phyloP scores from a whole-genome alignment of 2,888 invertebrate genomes.

The Tineola bisselliella region DNA sequence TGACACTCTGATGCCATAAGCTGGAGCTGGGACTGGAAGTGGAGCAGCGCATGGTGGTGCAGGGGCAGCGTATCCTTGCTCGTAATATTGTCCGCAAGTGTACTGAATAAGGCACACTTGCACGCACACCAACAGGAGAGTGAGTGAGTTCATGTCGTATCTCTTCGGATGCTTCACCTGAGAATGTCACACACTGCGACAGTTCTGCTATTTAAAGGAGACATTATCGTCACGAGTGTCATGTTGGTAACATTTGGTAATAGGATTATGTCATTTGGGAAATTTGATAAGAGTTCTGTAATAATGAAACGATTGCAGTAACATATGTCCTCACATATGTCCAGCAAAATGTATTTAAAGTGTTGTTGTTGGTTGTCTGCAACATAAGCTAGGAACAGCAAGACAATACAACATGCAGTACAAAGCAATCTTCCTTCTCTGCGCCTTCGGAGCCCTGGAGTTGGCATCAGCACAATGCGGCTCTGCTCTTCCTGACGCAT shows the following conservation, averaged over 20 bases:
- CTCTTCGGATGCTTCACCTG: neutral
- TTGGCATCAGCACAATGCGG: too few relatives aligned
- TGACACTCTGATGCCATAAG: slow-evolving; percentile 1
- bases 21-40: too few relatives aligned
- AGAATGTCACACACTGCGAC: neutral
- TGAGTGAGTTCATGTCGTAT: slow-evolving; percentile 13
- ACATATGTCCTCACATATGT: too few relatives aligned
- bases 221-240: neutral
- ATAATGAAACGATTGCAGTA: neutral
- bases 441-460: too few relatives aligned
- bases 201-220: neutral
- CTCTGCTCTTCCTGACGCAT: too few relatives aligned
- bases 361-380: neutral
- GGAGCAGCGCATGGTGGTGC: neutral
- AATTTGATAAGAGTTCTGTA: neutral
- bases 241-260: neutral
- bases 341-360: neutral
- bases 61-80: neutral
- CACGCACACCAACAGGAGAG: slow-evolving; percentile 11
- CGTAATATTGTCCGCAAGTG: neutral
- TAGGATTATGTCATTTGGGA: neutral
- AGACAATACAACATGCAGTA: too few relatives aligned
- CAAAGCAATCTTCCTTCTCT: too few relatives aligned
- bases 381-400: neutral
- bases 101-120: slow-evolving; percentile 4